Percentiles rank a stretch among this genome's conserved stretches.
These are phyloP conservation scores for Globicephala melas DNA, from an alignment of 2,113 vertebrate genomes.

Conservation along the genomic window DNA sequence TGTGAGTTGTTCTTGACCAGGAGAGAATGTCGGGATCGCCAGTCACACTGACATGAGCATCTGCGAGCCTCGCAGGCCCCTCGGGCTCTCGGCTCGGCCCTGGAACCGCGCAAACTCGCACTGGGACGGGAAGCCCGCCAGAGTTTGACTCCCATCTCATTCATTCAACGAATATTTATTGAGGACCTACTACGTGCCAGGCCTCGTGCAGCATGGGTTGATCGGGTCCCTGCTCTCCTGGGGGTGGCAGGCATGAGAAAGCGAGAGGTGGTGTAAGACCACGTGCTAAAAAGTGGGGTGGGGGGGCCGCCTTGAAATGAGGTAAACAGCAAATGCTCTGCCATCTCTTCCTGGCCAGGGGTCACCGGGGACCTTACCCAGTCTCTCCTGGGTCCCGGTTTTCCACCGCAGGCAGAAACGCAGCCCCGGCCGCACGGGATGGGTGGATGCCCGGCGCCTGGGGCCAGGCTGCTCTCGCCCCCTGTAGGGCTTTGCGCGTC, in stretches of 20 bases:
- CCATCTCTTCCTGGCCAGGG: background rate
- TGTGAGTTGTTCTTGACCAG: background rate
- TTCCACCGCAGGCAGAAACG: background rate
- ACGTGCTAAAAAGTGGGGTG: background rate
- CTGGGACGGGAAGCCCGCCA: background rate
- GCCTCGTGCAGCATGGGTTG: background rate
- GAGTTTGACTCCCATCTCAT: background rate
- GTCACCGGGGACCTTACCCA: background rate
- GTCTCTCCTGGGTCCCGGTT: background rate
- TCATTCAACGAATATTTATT: constrained; percentile 38
- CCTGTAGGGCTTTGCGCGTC: background rate
- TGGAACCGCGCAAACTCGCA: too few species aligned
- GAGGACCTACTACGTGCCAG: constrained; percentile 4
- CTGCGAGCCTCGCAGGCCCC: background rate
- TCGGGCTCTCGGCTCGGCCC: too few species aligned
- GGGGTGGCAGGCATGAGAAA: background rate
- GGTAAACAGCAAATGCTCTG: background rate
- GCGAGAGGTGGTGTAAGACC: background rate
- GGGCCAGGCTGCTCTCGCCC: background rate
- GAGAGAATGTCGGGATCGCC: background rate
- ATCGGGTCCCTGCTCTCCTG: background rate
- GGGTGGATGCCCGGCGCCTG: background rate
- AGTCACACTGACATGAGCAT: rapidly evolving
- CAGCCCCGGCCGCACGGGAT: background rate
- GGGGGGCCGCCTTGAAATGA: background rate